Base-by-base conservation (phyloP, 1,140 invertebrate species). In the Philaenus spumarius region DNA sequence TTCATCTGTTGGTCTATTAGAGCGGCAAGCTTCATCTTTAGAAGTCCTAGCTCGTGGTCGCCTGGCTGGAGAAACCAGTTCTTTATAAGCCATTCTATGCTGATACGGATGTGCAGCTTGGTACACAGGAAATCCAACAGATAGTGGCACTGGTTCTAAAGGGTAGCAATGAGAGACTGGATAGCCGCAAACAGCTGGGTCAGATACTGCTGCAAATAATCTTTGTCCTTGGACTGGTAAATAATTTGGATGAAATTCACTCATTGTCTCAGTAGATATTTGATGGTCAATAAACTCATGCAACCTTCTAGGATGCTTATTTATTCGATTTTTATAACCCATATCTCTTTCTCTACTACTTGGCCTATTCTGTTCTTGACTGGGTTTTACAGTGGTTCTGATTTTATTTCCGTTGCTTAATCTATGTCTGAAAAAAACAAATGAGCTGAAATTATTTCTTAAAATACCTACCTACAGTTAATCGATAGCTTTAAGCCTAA, bases 131-230 rank as follows among this genome's bases (percentile, higher is more conserved):
- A 73, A 72, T 2, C 37, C 43, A 35, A 72, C 56, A 1, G 78
- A 76, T 47, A 80, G 64, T 7, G 78, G 79, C 62, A 80, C 71
- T 0, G 78, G 76, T 59, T 80, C 78, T 69, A 77, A 72, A 0
- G 75, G 55, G 22, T 75, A 77, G 34, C 60, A 48, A 14, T 59
- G 20, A 3, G 75, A 72, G 46, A 78, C 66, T 9, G 76, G 74
- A 62, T 80, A 80, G 53, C 74, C 75, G 42, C 74, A 75, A 14
- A 77, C 73, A 42, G 75, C 72, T 3, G 76, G 73, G 59, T 77
- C 77, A 0, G 76, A 75, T 60, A 75, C 72, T 2, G 77, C 70
- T 14, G 78, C 69, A 58, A 78, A 77, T 7, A 80, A 62, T 19
- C 75, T 66, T 45, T 77, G 75, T 14, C 71, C 71, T 46, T 39